Evolutionary conservation across 2,888 invertebrate species (phyloP).

Genomic region (Hydropsyche betteni): DNA sequence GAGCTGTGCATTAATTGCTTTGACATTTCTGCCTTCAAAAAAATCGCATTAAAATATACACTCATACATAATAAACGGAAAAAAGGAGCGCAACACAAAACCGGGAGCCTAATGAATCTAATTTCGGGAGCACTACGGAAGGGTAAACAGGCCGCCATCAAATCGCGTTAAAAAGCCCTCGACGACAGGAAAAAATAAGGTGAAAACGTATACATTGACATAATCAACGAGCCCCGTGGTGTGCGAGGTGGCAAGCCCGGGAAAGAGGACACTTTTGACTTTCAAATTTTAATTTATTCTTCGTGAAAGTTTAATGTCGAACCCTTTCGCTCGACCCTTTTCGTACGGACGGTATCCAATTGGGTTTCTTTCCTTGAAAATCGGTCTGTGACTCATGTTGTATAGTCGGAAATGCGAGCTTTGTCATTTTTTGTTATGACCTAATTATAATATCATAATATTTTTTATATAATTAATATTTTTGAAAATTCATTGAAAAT

Average conservation of each 20-base stretch:
- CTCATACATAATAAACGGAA: too few relatives aligned
- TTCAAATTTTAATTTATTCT: slow-evolving; percentile 31
- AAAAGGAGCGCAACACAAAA: too few relatives aligned
- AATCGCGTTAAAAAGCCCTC: slow-evolving; percentile 46
- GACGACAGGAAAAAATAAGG: slow-evolving; percentile 42
- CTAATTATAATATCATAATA: too few relatives aligned
- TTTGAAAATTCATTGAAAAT: too few relatives aligned
- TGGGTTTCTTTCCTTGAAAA: background rate
- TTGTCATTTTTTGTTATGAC: too few relatives aligned
- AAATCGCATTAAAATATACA: slow-evolving; percentile 38
- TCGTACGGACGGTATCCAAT: background rate
- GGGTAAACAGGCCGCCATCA: slow-evolving; percentile 47
- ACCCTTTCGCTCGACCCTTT: background rate
- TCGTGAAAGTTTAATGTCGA: slow-evolving; percentile 14
- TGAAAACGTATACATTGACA: slow-evolving; percentile 50
- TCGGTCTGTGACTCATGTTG: background rate
- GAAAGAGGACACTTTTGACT: slow-evolving; percentile 29
- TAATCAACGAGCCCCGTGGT: slow-evolving; percentile 43
- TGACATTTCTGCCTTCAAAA: slow-evolving; percentile 46
- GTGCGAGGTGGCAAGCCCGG: background rate
- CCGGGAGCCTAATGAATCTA: slow-evolving; percentile 50
- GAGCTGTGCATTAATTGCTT: slow-evolving; percentile 49
- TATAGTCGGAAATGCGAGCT: too few relatives aligned
- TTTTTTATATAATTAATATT: too few relatives aligned
- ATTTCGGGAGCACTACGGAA: slow-evolving; percentile 47